These are phyloP conservation scores for Scyliorhinus canicula DNA, from an alignment of 2,797 vertebrate genomes.

Conservation along the genomic window DNA sequence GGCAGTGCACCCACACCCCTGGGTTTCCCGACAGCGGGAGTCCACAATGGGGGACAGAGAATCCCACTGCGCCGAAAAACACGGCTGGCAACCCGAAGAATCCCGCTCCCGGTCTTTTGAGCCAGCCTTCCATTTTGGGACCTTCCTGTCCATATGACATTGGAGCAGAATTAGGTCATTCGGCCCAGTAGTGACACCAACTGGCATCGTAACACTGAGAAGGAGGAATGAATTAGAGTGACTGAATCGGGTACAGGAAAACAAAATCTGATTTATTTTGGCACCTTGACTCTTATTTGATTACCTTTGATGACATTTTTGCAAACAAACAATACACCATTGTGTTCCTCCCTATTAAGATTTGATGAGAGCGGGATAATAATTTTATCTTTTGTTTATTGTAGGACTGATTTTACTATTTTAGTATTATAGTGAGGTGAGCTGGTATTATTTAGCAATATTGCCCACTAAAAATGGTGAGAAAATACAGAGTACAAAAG, in stretches of 20 bases:
- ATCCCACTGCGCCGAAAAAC: no score
- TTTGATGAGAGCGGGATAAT: background rate
- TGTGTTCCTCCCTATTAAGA: background rate
- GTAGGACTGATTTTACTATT: background rate
- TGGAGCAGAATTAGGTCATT: no score
- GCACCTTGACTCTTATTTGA: background rate
- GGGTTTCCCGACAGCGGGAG: no score
- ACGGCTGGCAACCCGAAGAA: no score
- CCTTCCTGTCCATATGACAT: no score
- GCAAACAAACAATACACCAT: background rate
- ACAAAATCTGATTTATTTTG: background rate
- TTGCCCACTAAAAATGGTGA: background rate
- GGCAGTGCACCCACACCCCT: no score
- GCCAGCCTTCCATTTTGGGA: no score
- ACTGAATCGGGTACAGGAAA: background rate
- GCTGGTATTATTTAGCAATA: background rate
- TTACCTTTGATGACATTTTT: background rate
- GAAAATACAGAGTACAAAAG: background rate
- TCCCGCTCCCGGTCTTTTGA: no score
- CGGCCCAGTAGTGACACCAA: no score
- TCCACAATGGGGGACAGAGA: no score
- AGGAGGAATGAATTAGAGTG: background rate
- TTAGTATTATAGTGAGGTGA: background rate
- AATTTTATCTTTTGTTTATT: background rate
- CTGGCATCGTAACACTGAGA: background rate